Base-by-base conservation (phyloP, 2,888 invertebrate species). In the Mesopsocus fuscifrons region DNA sequence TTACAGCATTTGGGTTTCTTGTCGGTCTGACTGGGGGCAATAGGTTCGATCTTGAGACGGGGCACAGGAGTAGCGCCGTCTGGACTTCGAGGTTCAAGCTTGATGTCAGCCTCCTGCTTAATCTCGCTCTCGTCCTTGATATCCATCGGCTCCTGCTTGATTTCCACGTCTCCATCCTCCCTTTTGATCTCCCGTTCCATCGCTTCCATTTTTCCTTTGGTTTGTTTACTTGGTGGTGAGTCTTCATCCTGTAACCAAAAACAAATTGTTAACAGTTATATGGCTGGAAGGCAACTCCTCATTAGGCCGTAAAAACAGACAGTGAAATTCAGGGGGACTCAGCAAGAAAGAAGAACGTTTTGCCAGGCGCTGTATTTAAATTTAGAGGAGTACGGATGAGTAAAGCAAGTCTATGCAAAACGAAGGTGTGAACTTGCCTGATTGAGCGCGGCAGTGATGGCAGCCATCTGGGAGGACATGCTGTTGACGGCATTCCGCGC, bases 401-500 rank as follows among this genome's bases (percentile, higher is more conserved):
- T n/a, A n/a, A n/a, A n/a, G n/a, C n/a, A n/a, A n/a, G n/a, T n/a
- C n/a, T n/a, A n/a, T n/a, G n/a, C n/a, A n/a, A n/a, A n/a, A n/a
- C n/a, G n/a, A n/a, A n/a, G n/a, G n/a, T n/a, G n/a, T n/a, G n/a
- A n/a, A n/a, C n/a, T 41, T 47, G 51, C 52, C 49, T 71, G 68
- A 50, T 74, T 74, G 21, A 75, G 67, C 0, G 77, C 75, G 3
- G 77, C 77, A 50, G 71, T 73, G 42, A 78, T 69, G 3, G 78
- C 77, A 11, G 78, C 76, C 71, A 77, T 74, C 57, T 77, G 77
- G 8, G 77, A 75, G 16, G 78, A 75, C 56, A 74, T 67, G 61
- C 60, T 34, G 59, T 62, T 15, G 70, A 67, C n/a, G 66, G 35
- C 35, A 6, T 9, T 11, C 2, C 26, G 20, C 2, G 32, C 23